Base-by-base conservation (phyloP, 2,797 vertebrate genomes). In the Diplodus sargus region DNA sequence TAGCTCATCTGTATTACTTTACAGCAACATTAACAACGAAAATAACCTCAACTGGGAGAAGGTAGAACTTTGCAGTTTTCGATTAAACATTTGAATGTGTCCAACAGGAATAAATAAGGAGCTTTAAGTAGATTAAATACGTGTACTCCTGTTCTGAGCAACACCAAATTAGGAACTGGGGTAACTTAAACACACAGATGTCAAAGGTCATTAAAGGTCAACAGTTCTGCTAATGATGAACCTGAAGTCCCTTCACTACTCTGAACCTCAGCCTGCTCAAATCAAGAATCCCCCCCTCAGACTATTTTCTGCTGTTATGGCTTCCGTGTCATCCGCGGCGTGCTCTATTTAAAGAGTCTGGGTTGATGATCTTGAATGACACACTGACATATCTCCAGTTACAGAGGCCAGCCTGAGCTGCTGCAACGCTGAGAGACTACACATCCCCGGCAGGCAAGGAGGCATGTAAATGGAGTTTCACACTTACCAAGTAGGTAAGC, bases 331-430 rank as follows among this genome's bases (percentile, higher is more conserved):
- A 86, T 91, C 78, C 17, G 10, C 42, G 76, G 74, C 25, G 70
- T n/a, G 67, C 83, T 84, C 92, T 95, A 94, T 92, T 93, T 93
- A 85, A 91, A 92, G 93, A 79, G 80, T 51, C 75, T 71, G 57
- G 67, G 70, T 80, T 83, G 87, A 86, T 61, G 86, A 87, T 90
- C 87, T 85, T 89, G 82, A 89, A 90, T 85, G 84, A 84, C 89
- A 93, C 82, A 83, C 84, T 92, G 91, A 90, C 90, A 94, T 90
- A 90, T 94, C 90, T 94, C 91, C 84, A 71, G 90, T 95, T 95
- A 93, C 94, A 91, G 78, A 76, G 86, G 84, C 86, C 79, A 62
- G 71, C 63, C 86, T 54, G 54, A 15, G 63, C 72, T 75, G 74
- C 78, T 79, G 56, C 57, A 82, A 74, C 15, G 10, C 83, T 23